Conservation (phyloP, 1,140 invertebrate species). For the Cyclina sinensis region DNA sequence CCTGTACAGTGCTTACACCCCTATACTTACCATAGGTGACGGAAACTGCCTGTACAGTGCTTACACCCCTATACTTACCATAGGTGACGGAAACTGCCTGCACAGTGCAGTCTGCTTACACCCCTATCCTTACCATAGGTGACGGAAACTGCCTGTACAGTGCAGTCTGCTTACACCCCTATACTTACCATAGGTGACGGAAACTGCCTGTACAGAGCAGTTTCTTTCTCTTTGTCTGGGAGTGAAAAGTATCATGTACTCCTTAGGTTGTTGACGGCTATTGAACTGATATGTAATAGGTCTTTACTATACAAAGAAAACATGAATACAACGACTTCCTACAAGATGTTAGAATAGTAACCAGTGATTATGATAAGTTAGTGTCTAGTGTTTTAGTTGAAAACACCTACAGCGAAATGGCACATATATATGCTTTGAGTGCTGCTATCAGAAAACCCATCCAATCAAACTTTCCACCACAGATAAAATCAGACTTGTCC, state of each 20-base stretch:
- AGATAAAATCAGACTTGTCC: neutral
- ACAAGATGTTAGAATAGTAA: slow-evolving; percentile 59
- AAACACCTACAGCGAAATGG: slow-evolving; percentile 54
- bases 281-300: slow-evolving; percentile 44
- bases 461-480: slow-evolving; percentile 9
- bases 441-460: slow-evolving; percentile 32
- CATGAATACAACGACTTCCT: slow-evolving; percentile 53
- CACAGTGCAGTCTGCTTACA: too few relatives aligned
- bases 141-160: too few relatives aligned
- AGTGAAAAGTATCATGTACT: slow-evolving; percentile 37
- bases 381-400: neutral
- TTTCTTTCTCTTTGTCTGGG: slow-evolving; percentile 27
- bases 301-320: neutral
- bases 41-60: too few relatives aligned
- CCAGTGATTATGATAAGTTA: slow-evolving; percentile 17
- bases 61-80: too few relatives aligned
- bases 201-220: slow-evolving; percentile 65
- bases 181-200: too few relatives aligned
- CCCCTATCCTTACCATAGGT: too few relatives aligned
- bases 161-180: too few relatives aligned
- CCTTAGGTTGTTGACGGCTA: slow-evolving; percentile 23
- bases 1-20: too few relatives aligned
- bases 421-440: slow-evolving; percentile 57
- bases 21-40: too few relatives aligned
- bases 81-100: too few relatives aligned